phyloP scores from a whole-genome alignment of 2,113 vertebrate species.

The Stercorarius parasiticus region DNA sequence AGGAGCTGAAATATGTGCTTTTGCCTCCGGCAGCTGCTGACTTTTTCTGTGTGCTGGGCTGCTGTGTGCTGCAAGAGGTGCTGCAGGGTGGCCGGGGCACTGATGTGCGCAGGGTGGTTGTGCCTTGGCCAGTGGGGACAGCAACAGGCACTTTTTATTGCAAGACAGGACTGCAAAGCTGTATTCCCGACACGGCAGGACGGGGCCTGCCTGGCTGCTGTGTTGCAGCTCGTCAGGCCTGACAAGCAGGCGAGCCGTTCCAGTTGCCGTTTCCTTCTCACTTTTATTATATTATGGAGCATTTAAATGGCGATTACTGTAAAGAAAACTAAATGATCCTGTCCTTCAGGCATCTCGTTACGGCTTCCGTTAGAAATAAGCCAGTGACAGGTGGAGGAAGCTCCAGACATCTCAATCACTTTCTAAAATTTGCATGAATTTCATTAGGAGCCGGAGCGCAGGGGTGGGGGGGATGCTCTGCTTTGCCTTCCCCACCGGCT shows the following conservation, averaged over 20 bases:
- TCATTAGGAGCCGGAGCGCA: not conserved
- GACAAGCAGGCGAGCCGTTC: not conserved
- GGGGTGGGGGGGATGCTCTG: not conserved
- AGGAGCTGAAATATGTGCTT: not conserved
- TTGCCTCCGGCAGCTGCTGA: not conserved
- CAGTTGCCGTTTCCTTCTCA: not conserved
- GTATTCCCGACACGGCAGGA: not conserved
- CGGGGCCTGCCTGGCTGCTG: not conserved
- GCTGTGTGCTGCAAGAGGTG: not conserved
- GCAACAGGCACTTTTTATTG: not conserved
- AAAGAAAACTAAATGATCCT: slow-evolving; percentile 3
- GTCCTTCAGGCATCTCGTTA: slow-evolving; percentile 13
- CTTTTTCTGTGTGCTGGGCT: not conserved
- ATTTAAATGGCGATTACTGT: slow-evolving; percentile 12
- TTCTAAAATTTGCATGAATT: not conserved
- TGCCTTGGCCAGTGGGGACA: fast-evolving
- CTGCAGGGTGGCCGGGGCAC: fast-evolving
- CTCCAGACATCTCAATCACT: not conserved
- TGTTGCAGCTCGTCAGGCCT: not conserved
- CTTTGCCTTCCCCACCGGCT: not conserved
- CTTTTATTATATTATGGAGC: not conserved
- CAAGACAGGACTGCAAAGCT: not conserved
- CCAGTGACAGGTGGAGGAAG: slow-evolving; percentile 12
- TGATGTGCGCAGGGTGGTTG: fast-evolving
- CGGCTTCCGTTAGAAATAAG: not conserved